Conservation (phyloP, 2,888 invertebrate species). For the Pollenia labialis region DNA sequence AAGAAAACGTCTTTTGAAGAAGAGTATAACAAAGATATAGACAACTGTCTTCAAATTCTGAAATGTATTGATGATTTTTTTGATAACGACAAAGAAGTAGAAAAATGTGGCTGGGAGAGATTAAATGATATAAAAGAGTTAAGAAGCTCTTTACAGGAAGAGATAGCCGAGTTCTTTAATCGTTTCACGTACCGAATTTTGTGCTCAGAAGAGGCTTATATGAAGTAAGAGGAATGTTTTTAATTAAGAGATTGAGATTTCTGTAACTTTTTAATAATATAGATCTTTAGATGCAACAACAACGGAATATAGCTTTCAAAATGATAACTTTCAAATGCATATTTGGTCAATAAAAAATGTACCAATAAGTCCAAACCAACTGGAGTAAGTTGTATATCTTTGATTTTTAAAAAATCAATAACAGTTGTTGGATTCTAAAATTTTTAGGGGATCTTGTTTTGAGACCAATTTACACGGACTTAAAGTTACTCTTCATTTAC, state of each 20-base stretch:
- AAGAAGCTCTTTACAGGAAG: conserved; percentile 71
- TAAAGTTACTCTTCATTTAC: conserved; percentile 76
- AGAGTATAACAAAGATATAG: conserved; percentile 75
- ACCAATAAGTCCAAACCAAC: conserved; percentile 76
- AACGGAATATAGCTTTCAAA: conserved; percentile 76
- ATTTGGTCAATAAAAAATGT: conserved; percentile 81
- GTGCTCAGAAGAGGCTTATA: conserved; percentile 77
- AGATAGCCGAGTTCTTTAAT: conserved; percentile 77
- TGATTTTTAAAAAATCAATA: background rate
- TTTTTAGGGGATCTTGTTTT: conserved; percentile 76
- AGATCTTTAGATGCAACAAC: conserved; percentile 76
- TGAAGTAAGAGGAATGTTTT: conserved; percentile 77
- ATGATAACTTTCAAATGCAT: conserved; percentile 77
- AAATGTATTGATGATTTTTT: conserved; percentile 73
- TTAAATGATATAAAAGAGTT: conserved; percentile 70
- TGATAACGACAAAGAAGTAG: conserved; percentile 46
- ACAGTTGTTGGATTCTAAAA: background rate
- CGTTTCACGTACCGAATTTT: conserved; percentile 79
- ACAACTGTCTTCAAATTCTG: conserved; percentile 54
- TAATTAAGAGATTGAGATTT: background rate
- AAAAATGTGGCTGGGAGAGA: conserved; percentile 31
- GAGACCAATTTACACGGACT: conserved; percentile 74
- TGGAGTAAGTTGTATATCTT: conserved; percentile 75
- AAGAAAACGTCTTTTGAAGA: conserved; percentile 74
- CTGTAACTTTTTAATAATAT: background rate